Base-by-base conservation (phyloP, 2,113 vertebrate genomes). In the Tragelaphus strepsiceros region DNA sequence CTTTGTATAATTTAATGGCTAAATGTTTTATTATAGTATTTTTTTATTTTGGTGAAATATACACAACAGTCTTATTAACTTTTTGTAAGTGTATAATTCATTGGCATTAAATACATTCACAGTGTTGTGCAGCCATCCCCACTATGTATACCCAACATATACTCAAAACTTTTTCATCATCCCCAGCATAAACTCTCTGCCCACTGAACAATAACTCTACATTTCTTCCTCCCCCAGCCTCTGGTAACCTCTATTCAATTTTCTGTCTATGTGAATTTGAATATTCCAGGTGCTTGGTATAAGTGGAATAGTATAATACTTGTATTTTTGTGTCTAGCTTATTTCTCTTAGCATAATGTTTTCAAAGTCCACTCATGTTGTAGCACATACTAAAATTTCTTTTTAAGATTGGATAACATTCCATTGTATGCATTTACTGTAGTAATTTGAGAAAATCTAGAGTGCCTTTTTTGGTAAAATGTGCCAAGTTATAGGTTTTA, bases 331-430 rank as follows among this genome's bases (percentile, higher is more conserved):
- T 59, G 5, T 92, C 21, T 78, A 28, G 24, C 49, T 97, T 92
- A 94, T 81, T 96, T 91, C 21, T 91, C 26, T 89, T 96, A 94
- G 56, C 81, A 87, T 96, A 86, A 51, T 80, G 24, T 92, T 96
- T 84, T 96, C 17, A 62, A 58, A 61, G 26, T 85, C 26, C 5
- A 78, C 58, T 59, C 24, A 22, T 84, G 24, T 59, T 51, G 22
- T 88, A 80, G n/a, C 58, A 89, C 49, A 62, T 92, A 92, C n/a
- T 43, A 88, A 94, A 92, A 90, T 51, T 80, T 97, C 39, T 88
- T 96, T 97, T 67, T 90, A 89, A 94, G 74, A 35, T 13, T 93
- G 15, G 39, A 43, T 95, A 81, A 58, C 82, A 61, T 46, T 89
- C 16, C 5, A 35, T 67, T 96, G 43, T 82, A 16, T 51, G 24